Evolutionary conservation across 2,797 vertebrate species (phyloP).

Genomic region (Chelonia mydas): DNA sequence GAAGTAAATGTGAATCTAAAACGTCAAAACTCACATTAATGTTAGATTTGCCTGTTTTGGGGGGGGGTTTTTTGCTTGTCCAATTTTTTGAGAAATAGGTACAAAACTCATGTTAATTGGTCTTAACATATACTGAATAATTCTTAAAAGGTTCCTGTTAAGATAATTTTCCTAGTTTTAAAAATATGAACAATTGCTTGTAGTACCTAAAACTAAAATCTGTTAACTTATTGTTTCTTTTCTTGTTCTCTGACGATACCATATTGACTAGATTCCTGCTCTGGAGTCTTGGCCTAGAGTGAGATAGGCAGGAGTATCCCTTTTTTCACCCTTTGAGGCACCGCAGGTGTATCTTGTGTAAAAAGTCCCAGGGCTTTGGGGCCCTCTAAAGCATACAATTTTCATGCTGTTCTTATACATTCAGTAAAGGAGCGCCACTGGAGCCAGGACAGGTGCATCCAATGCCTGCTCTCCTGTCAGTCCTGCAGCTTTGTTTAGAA

Average conservation of each 20-base stretch:
- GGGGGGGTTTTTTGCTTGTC: neutral
- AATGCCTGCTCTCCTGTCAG: neutral
- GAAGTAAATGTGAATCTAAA: neutral
- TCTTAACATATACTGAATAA: neutral
- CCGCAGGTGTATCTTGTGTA: neutral
- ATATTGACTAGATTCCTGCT: neutral
- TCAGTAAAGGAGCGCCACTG: neutral
- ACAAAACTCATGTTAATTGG: neutral
- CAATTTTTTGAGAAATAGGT: neutral
- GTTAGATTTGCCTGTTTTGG: neutral
- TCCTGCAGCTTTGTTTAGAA: neutral
- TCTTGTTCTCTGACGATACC: neutral
- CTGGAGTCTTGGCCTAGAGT: neutral
- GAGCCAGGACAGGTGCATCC: neutral
- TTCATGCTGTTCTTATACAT: neutral
- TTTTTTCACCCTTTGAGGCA: neutral
- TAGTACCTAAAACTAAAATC: neutral
- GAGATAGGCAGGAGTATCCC: neutral
- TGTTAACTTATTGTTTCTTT: neutral
- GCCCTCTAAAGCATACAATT: neutral
- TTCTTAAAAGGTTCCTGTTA: neutral
- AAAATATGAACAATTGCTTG: neutral
- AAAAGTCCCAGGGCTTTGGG: neutral
- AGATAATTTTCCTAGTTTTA: neutral
- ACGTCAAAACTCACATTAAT: neutral